phyloP scores from a whole-genome alignment of 23 tunicate genomes.

The Trididemnum miniatum region DNA sequence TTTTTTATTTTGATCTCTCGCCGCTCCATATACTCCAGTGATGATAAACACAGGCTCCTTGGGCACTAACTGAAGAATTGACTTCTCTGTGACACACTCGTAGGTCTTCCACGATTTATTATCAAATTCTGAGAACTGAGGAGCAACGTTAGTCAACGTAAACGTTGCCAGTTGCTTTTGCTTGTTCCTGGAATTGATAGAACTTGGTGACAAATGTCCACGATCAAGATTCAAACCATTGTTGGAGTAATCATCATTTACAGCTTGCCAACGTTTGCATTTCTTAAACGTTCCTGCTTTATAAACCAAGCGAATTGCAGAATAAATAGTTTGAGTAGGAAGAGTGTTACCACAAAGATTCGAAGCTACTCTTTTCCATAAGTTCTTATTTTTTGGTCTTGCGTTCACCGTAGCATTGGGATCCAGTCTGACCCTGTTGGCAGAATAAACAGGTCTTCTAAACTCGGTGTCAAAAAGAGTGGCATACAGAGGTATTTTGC shows the following conservation, averaged over 20 bases:
- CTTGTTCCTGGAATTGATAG: constrained; percentile 64
- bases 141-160: constrained; percentile 97
- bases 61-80: constrained; percentile 47
- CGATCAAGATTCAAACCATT: constrained; percentile 57
- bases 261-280: constrained; percentile 71
- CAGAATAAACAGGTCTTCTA: constrained; percentile 77
- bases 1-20: constrained; percentile 38
- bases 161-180: constrained; percentile 78
- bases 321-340: constrained; percentile 30
- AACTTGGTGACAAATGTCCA: constrained; percentile 87
- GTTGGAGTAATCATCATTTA: constrained; percentile 62
- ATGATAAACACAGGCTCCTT: constrained; percentile 61
- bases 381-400: constrained; percentile 50
- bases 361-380: constrained; percentile 66
- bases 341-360: constrained; percentile 41
- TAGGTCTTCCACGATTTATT: constrained; percentile 62
- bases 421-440: constrained; percentile 35
- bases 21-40: constrained; percentile 79
- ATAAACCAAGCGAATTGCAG: constrained; percentile 27
- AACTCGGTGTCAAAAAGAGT: constrained; percentile 43
- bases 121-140: constrained; percentile 77
- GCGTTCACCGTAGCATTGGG: constrained; percentile 18
- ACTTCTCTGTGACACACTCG: constrained; percentile 66
- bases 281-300: background rate
- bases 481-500: constrained; percentile 44